Base-by-base conservation (phyloP, 1,140 invertebrate genomes). In the Hyphantria cunea region DNA sequence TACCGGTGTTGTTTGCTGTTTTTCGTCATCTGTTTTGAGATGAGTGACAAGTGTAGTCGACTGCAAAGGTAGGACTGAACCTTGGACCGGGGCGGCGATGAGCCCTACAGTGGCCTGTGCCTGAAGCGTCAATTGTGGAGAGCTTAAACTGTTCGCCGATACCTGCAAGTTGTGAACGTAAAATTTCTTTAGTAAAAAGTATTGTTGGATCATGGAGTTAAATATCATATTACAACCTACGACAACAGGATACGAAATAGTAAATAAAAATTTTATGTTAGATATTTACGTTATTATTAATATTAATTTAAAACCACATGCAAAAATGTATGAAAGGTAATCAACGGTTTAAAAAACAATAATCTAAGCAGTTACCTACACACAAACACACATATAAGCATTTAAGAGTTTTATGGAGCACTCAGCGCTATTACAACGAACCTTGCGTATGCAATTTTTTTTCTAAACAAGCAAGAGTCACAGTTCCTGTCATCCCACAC, bases 21-120 rank as follows among this genome's bases (percentile, higher is more conserved):
- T 89, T 8, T 86, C 82, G 0, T 85, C 82, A n/a, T 81, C 76
- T 10, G 32, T 74, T 51, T 82, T 85, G 37, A 80, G 70, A 33
- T 85, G 84, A 0, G 79, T 48, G 7, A 85, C 64, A 0, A 85
- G 64, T 0, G 77, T 41, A 2, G 77, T 74, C 0, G 72, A 48
- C 51, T 70, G 74, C 17, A 82, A 31, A 4, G 78, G 81, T 42
- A 85, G 6, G 17, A 84, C 75, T 0, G 76, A 76, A 8, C 76
- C 76, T 50, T 78, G 82, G 11, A 80, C 78, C 0, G 82, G 75
- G 0, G 78, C 67, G 1, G 82, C 69, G 9, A 85, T 64, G 8
- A 86, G 67, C 0, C 80, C 78, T 33, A 86, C 66, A 0, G 73
- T 70, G 33, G 82, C 76, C 48, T 72, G 78, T n/a, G 76, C 66